phyloP scores from a whole-genome alignment of 1,140 invertebrate genomes.

The Ectropis grisescens region DNA sequence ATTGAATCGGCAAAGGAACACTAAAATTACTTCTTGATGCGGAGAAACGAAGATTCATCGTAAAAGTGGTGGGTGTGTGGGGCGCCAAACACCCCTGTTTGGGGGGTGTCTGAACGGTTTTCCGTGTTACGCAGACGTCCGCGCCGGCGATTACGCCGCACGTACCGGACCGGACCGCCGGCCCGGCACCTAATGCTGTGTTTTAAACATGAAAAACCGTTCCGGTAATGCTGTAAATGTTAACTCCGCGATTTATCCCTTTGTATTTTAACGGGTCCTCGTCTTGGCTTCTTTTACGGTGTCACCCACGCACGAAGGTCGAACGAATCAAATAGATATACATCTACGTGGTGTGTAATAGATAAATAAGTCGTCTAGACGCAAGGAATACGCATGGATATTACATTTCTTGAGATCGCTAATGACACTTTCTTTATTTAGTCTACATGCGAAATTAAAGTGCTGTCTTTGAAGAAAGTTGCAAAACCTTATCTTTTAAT shows the following conservation, averaged over 20 bases:
- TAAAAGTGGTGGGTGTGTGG: slow-evolving; percentile 56
- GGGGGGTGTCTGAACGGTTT: slow-evolving; percentile 63
- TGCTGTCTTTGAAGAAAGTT: too few species aligned
- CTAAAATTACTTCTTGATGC: slow-evolving; percentile 70
- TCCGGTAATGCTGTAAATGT: slow-evolving; percentile 57
- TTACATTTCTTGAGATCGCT: too few species aligned
- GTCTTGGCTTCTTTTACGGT: slow-evolving; percentile 9
- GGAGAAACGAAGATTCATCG: slow-evolving; percentile 70
- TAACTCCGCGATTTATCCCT: slow-evolving; percentile 27
- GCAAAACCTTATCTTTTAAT: too few species aligned
- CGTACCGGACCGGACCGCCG: slow-evolving; percentile 22
- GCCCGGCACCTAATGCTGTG: slow-evolving; percentile 52
- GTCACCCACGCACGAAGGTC: not conserved
- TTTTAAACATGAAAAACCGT: slow-evolving; percentile 65
- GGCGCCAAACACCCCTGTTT: slow-evolving; percentile 10
- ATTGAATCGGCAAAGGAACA: slow-evolving; percentile 68
- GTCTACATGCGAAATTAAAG: too few species aligned
- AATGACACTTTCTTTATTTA: too few species aligned
- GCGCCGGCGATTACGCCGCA: slow-evolving; percentile 50
- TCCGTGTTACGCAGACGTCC: slow-evolving; percentile 61
- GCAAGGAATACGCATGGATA: too few species aligned
- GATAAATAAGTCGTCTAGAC: too few species aligned
- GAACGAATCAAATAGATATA: too few species aligned
- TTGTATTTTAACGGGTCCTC: slow-evolving; percentile 27
- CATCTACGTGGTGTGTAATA: too few species aligned